Conservation (phyloP, 53 echinoderm and acorn worm genomes). For the Antedon mediterranea region DNA sequence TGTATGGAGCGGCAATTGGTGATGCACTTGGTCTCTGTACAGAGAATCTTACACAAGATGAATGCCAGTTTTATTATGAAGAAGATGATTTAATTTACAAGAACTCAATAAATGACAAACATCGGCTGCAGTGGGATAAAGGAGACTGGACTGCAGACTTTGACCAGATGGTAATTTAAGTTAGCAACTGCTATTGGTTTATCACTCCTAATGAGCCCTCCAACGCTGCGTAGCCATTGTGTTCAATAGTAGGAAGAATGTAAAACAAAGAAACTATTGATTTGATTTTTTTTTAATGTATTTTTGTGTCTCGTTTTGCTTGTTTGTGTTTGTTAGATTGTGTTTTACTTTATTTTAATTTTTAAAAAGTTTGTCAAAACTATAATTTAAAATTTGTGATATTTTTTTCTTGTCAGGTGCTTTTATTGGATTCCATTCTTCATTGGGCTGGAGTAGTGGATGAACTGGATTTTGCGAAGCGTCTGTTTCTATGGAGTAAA, state of each 20-base stretch:
- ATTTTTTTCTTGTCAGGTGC: constrained; percentile 19
- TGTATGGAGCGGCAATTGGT: constrained; percentile 79
- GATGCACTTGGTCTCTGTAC: constrained; percentile 66
- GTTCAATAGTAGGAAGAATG: too few species aligned
- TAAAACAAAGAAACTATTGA: too few species aligned
- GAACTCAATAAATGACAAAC: constrained; percentile 55
- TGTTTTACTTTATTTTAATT: too few species aligned
- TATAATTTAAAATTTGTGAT: neutral
- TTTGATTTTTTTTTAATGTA: too few species aligned
- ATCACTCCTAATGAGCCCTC: too few species aligned
- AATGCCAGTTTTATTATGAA: constrained; percentile 63
- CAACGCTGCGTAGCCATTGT: too few species aligned
- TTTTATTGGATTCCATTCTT: constrained; percentile 58
- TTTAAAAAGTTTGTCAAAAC: too few species aligned
- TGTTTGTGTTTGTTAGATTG: too few species aligned
- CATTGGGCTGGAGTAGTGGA: constrained; percentile 86
- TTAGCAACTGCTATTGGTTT: too few species aligned
- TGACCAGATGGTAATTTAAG: constrained; percentile 81
- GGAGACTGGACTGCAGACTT: constrained; percentile 70
- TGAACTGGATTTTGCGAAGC: constrained; percentile 75
- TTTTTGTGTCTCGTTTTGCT: too few species aligned
- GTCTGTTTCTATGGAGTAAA: constrained; percentile 51
- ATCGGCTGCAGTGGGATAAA: constrained; percentile 57
- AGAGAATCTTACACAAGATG: constrained; percentile 43
- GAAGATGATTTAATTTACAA: constrained; percentile 30